A percentile compares a stretch with the other conserved stretches of the same genome.
These are phyloP conservation scores for Zapus hudsonius DNA, from an alignment of 2,113 vertebrate genomes.

Conservation along the genomic window DNA sequence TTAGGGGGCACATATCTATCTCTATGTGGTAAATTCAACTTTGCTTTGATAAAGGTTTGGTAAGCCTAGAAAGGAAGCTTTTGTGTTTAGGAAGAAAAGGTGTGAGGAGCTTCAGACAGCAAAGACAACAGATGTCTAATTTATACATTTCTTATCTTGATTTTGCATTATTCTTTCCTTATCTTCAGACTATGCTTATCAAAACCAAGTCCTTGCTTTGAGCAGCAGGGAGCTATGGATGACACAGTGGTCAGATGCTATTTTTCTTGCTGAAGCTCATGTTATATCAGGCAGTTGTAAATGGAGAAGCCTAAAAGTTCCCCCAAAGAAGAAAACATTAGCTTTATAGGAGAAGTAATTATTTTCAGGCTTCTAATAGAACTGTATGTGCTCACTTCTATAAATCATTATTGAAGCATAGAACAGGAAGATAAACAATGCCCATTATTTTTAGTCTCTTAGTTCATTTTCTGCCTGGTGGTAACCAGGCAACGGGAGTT, in stretches of 20 bases:
- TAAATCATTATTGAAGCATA: conserved; percentile 51
- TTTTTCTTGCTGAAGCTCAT: conserved; percentile 37
- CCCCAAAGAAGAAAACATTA: conserved; percentile 16
- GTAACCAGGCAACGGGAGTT: conserved; percentile 77
- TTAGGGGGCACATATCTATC: neutral
- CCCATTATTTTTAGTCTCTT: conserved; percentile 70
- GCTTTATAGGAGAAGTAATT: conserved; percentile 35
- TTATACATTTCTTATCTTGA: conserved; percentile 35
- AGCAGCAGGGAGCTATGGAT: conserved; percentile 2
- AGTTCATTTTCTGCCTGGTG: conserved; percentile 57
- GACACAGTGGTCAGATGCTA: neutral
- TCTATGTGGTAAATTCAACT: neutral
- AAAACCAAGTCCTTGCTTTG: neutral
- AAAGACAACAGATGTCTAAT: conserved; percentile 25
- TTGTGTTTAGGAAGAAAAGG: conserved; percentile 9
- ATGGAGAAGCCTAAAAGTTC: neutral
- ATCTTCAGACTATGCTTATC: conserved; percentile 7
- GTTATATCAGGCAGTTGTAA: neutral
- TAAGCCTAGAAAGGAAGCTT: neutral
- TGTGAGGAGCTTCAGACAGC: neutral
- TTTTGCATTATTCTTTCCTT: neutral
- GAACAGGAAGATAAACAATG: conserved; percentile 49
- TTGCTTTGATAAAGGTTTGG: neutral
- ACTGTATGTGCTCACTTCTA: conserved; percentile 34
- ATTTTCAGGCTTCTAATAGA: conserved; percentile 1